phyloP scores from a whole-genome alignment of 1,140 invertebrate genomes.

The Drosophila pachea region DNA sequence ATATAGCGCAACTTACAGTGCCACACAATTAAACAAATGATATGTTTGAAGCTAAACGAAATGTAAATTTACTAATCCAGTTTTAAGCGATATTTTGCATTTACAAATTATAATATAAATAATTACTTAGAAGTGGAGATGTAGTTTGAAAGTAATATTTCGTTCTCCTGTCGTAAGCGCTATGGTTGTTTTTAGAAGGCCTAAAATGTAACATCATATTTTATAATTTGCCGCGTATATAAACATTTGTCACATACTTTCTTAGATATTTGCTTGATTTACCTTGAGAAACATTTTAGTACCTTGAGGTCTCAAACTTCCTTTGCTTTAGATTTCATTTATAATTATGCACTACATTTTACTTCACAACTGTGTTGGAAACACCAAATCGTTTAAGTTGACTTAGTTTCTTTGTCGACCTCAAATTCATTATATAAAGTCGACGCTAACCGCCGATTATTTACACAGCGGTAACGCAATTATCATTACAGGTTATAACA shows the following conservation, averaged over 20 bases:
- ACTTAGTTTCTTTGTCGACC: conserved; percentile 72
- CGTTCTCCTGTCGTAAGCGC: conserved; percentile 12
- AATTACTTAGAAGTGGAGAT: conserved; percentile 25
- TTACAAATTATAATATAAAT: conserved; percentile 22
- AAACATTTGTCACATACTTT: conserved; percentile 51
- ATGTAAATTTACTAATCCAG: conserved; percentile 50
- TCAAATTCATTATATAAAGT: conserved; percentile 49
- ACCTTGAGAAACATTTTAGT: conserved; percentile 67
- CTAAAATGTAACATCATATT: conserved; percentile 72
- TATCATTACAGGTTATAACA: conserved; percentile 33
- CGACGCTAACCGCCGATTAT: conserved; percentile 40
- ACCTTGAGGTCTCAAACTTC: conserved; percentile 49
- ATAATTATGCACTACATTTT: conserved; percentile 75
- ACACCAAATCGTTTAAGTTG: conserved; percentile 71
- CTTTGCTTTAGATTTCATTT: conserved; percentile 54
- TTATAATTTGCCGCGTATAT: conserved; percentile 55
- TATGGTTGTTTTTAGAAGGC: conserved; percentile 33
- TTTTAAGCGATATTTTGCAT: conserved; percentile 34
- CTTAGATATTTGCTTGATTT: conserved; percentile 63
- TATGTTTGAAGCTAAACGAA: conserved; percentile 65
- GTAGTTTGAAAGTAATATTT: conserved; percentile 15
- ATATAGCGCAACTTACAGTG: conserved; percentile 30
- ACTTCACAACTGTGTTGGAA: conserved; percentile 76
- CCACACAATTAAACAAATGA: conserved; percentile 61
- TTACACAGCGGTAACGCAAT: conserved; percentile 42